Conservation (phyloP, 2,888 invertebrate genomes). For the Formica aserva region DNA sequence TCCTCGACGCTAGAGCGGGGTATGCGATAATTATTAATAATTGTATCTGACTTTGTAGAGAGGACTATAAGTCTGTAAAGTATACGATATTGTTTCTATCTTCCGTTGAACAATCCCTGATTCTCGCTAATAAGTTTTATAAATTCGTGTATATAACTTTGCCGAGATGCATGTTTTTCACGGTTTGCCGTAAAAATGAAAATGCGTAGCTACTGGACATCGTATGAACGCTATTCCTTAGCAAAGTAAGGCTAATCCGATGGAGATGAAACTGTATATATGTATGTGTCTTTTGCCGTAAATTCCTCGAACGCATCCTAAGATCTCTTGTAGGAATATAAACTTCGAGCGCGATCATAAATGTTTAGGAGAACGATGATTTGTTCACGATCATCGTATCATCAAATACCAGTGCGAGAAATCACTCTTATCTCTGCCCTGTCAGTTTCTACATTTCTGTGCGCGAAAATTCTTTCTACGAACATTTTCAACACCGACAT, state of each 20-base stretch:
- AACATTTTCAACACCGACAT: conserved; percentile 2
- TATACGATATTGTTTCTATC: neutral
- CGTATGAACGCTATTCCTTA: neutral
- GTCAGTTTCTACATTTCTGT: neutral
- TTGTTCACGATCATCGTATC: conserved; percentile 16
- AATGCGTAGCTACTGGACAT: neutral
- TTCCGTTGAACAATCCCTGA: neutral
- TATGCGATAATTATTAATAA: conserved; percentile 1
- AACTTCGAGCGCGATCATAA: conserved; percentile 27
- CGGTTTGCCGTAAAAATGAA: conserved; percentile 22
- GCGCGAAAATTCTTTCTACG: neutral
- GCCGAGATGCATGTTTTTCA: neutral
- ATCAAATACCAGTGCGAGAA: conserved; percentile 17
- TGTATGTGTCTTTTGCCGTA: conserved; percentile 39
- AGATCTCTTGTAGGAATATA: conserved; percentile 31
- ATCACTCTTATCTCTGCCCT: conserved; percentile 32
- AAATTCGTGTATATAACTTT: neutral
- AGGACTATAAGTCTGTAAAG: neutral
- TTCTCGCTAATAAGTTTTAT: conserved; percentile 9
- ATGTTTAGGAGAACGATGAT: conserved; percentile 11
- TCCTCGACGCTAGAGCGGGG: neutral
- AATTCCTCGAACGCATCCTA: conserved; percentile 29
- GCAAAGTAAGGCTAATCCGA: conserved; percentile 40
- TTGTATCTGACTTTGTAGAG: neutral
- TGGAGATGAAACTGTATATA: conserved; percentile 48